Base-by-base conservation (phyloP, 2,888 invertebrate species). In the Eupithecia abbreviata region DNA sequence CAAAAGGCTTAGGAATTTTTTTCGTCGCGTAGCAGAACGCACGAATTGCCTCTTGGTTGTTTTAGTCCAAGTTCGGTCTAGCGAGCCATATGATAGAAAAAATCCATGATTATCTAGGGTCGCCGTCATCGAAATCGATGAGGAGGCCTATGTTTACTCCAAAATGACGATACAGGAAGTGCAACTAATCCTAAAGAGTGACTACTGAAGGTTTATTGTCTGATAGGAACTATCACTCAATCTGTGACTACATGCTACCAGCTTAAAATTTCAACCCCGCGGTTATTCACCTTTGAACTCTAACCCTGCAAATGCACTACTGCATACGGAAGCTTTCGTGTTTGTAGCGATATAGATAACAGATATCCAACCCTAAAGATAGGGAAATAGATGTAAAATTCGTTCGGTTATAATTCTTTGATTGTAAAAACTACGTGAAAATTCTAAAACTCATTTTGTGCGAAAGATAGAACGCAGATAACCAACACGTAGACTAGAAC, bases 231-330 rank as follows among this genome's bases (percentile, higher is more conserved):
- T 43, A 43, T 67, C 15, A n/a, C 67, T 67, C n/a, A 68, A 66
- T 41, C 66, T 66, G 42, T 66, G 43, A 69, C n/a, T 18, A n/a
- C 42, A 68, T 47, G 4, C 45, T 43, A 10, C 45, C 47, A 45
- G 18, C 47, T 69, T 30, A 43, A 72, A 68, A 65, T 69, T 55
- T 66, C 45, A 41, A 47, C 69, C 62, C 49, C 5, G 45, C 66
- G 78, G 68, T 69, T 69, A 51, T 73, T 78, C 69, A 78, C 76
- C 78, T 78, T 55, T 78, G 75, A 78, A 78, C 75, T 71, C 68
- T 65, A 55, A 71, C 75, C 69, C 74, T 69, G 62, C 68, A 49
- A 18, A 15, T 72, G 67, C 73, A 69, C 62, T 68, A 13, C 51
- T 77, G 75, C 73, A 73, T 78, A 69, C 45, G 47, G 47, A 69